phyloP scores from a whole-genome alignment of 2,888 invertebrate species.

The Tribolium freemani region DNA sequence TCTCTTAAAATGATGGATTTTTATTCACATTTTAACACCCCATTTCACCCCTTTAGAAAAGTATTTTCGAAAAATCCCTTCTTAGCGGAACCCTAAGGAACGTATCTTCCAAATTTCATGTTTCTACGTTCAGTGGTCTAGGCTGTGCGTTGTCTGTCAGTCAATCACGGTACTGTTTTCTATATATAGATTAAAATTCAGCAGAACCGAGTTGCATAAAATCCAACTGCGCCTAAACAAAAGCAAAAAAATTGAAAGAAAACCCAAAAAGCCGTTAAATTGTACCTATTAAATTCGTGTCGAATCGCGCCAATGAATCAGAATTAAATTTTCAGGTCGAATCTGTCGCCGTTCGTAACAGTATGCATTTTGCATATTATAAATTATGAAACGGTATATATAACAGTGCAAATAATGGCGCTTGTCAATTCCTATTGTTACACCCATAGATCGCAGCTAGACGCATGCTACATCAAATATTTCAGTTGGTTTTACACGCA shows the following conservation, averaged over 20 bases:
- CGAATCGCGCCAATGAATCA: constrained; percentile 48
- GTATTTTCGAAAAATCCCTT: too few relatives aligned
- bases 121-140: too few relatives aligned
- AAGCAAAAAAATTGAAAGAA: neutral
- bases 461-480: constrained; percentile 44
- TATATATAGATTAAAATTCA: too few relatives aligned
- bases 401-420: constrained; percentile 55
- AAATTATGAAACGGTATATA: constrained; percentile 57
- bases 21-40: too few relatives aligned
- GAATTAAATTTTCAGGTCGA: constrained; percentile 48
- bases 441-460: constrained; percentile 30
- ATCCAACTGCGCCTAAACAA: too few relatives aligned
- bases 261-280: constrained; percentile 19
- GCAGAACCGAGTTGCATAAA: too few relatives aligned
- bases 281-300: constrained; percentile 26
- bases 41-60: too few relatives aligned
- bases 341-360: constrained; percentile 51
- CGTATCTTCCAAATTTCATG: too few relatives aligned
- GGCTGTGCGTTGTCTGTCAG: too few relatives aligned
- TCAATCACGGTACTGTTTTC: too few relatives aligned
- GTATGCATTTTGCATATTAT: constrained; percentile 59
- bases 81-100: too few relatives aligned
- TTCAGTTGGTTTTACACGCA: constrained; percentile 47
- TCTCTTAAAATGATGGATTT: too few relatives aligned
- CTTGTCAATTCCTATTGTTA: constrained; percentile 57